Base-by-base conservation (phyloP, 2,888 invertebrate species). In the Calameuta idolon region DNA sequence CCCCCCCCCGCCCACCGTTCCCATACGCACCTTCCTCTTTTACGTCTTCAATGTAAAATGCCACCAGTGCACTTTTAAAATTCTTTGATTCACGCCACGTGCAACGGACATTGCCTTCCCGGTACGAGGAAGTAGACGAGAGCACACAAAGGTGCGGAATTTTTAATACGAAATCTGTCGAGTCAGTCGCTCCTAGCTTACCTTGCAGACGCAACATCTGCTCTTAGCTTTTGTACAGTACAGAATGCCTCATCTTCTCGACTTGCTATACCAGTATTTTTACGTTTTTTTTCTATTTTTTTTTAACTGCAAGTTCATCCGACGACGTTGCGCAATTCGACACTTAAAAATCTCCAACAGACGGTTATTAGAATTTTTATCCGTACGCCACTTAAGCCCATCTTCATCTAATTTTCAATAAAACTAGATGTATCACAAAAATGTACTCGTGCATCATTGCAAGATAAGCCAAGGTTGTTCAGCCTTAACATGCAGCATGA, bases 161-260 rank as follows among this genome's bases (percentile, higher is more conserved):
- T 55, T 55, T 55, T 55, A 81, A 75, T 77, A 82, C 81, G 81
- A 88, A 89, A 89, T 87, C 83, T 88, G 89, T 86, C 87, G 89
- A 89, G 89, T 89, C 89, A 89, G 86, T 34, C 71, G 71, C 71
- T 71, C 71, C 71, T 33, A 71, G 31, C 71, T 71, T 34, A 71
- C 71, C 55, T 55, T 23, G 71, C 71, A 71, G 71, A 31, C 71
- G 71, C 71, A 34, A 31, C 71, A 71, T 71, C 71, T 71, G 71
- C 71, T 31, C 55, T 55, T 55, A 9, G 55, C 55, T 55, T 55
- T 55, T 55, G 55, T 55, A 55, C 55, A 55, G 55, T 9, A 55
- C 55, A 55, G 55, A 55, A 55, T 23, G 23, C 55, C 23, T 55
- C 55, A 9, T 55, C 23, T 55, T 55, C 55, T 55, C 55, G 55